Base-by-base conservation (phyloP, 1,140 invertebrate genomes). In the Anastrepha ludens region DNA sequence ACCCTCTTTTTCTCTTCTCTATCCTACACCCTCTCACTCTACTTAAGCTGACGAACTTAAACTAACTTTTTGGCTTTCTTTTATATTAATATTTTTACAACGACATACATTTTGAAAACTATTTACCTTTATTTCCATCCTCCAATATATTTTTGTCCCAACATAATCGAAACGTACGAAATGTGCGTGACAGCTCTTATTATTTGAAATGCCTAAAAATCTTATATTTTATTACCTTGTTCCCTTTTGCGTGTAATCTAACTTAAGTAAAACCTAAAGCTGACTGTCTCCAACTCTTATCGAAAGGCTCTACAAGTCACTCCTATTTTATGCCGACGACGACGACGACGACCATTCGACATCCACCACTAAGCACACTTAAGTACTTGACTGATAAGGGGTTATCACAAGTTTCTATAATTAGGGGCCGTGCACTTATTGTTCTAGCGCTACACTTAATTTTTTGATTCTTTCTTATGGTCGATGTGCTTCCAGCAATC, bases 401-500 rank as follows among this genome's bases (percentile, higher is more conserved):
- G 44, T 74, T 74, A 47, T 74, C 39, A 74, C 70, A n/a, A n/a
- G 2, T 2, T 44, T 74, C 44, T 74, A 50, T 74, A 74, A 39
- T 47, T 47, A 74, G 47, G 13, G n/a, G 70, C 39, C 39, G 29
- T 70, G 65, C 39, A 41, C 17, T 74, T 74, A 74, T 13, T 70
- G 41, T 70, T 70, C 20, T 65, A 65, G 64, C 29, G 29, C 9
- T 65, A 65, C 20, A 20, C 20, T 39, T 3, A 8, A 65, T 29
- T 65, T 29, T 29, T 29, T 29, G 29, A 0, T 29, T 62, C 15
- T 62, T 44, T 7, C 8, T 65, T 65, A 9, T 9, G 39, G 2
- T 13, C 65, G 9, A 41, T 67, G 39, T 70, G 70, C 70, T 41
- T 74, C 70, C 41, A 74, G 70, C 67, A 74, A 74, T 50, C 70